Evolutionary conservation across 2,113 vertebrate species (phyloP), one percentile per base, ranked within the genome.

Genomic region (Polypterus senegalus): DNA sequence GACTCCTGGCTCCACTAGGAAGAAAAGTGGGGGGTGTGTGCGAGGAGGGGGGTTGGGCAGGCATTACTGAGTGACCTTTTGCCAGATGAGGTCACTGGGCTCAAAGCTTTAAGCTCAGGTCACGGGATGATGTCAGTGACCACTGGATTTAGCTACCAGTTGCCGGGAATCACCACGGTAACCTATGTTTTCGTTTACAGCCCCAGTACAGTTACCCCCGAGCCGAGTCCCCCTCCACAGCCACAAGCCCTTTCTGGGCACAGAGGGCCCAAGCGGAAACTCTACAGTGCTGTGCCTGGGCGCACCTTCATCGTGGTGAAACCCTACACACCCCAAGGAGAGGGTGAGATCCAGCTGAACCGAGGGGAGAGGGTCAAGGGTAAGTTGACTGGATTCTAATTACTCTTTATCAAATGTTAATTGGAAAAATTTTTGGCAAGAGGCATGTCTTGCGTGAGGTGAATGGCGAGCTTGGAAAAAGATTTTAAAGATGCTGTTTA

Each of bases 101-200:
- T 45, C 9, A 55, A 48, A 49, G 59, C 53, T n/a, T 11, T 49
- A 51, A 59, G 47, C 63, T 43, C 57, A 51, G 61, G 49, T 45
- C 61, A 54, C 57, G 46, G 54, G 47, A 58, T 67, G 62, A 86
- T 86, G 84, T 80, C 84, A 55, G 81, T 83, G 76, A 83, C 83
- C 72, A 77, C 83, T 43, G 83, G 81, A 76, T 88, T 83, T 77
- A 81, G 86, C 75, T 88, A 83, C 78, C 86, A 86, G 78, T 83
- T 86, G 81, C 88, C 89, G 65, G 87, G 89, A 75, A 87, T 90
- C 82, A 91, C 89, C 79, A 91, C 89, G 81, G 89, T 93, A 86
- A 95, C 92, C 71, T 94, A 93, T 88, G 91, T 95, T 78, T 95
- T 95, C 88, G 92, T 93, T 87, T 94, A 92, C 91, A 95, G 92